Base-by-base conservation (phyloP, 2,113 vertebrate species). In the Sapayoa aenigma region DNA sequence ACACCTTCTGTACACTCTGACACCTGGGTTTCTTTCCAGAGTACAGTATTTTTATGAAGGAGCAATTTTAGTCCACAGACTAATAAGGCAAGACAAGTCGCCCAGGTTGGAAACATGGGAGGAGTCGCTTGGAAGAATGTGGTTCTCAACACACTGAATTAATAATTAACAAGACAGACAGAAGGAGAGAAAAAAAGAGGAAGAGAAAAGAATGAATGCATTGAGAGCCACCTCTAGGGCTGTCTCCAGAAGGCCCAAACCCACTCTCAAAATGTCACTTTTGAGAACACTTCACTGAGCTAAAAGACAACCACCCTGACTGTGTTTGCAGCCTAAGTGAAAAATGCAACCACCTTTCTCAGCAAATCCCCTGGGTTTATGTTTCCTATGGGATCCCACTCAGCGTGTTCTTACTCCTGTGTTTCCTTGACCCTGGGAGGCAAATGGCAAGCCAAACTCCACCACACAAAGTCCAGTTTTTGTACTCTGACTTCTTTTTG, bases 151-250 rank as follows among this genome's bases (percentile, higher is more conserved):
- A 2, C 19, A 24, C 31, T 71, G 69, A 91, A 88, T 95, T 97
- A 94, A 96, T 96, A 93, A 96, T 93, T 96, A 96, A 96, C 94
- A 63, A 81, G 73, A 93, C 69, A 84, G 84, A 78, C 49, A 71
- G 76, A 74, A 77, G 71, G 74, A 75, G 12, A 88, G 44, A 6
- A 59, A 78, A 35, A 66, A 58, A 65, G 18, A 55, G 47, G 2
- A 15, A 7, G 11, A 67, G 15, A 65, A 55, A 85, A 94, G 31
- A 89, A 66, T 37, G 58, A 58, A 20, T 0, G 1, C 30, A 46
- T 16, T 69, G 63, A 88, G 27, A 88, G n/a, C n/a, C 72, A 84
- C 56, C 42, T 27, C 58, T 14, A 49, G 28, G 21, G 53, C 52
- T 71, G 52, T 27, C 63, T 84, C 44, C 68, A 89, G 87, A 79